A percentile compares a stretch with the other conserved stretches of the same genome.
These are phyloP conservation scores for Cydia amplana DNA, from an alignment of 1,140 invertebrate genomes.

Conservation along the genomic window DNA sequence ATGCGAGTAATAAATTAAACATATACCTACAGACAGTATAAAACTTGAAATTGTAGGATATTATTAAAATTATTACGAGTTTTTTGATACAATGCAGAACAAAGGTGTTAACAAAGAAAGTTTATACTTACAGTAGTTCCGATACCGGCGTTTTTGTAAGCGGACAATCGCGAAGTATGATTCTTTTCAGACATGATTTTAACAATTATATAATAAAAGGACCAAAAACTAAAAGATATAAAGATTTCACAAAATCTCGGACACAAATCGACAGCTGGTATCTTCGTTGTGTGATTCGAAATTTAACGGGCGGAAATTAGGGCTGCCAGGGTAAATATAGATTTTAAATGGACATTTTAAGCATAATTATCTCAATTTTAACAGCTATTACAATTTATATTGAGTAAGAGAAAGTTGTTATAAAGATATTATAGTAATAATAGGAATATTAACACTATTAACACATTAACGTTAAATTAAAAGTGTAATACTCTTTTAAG, in stretches of 20 bases:
- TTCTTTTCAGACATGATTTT: constrained; percentile 21
- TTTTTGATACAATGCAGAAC: not conserved
- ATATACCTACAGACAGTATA: no score
- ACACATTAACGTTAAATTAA: no score
- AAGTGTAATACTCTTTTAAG: no score
- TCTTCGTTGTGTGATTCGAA: constrained; percentile 6
- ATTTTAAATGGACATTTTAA: not conserved
- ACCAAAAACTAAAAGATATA: not conserved
- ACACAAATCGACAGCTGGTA: not conserved
- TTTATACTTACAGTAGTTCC: constrained; percentile 11
- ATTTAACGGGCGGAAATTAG: not conserved
- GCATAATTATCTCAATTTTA: not conserved
- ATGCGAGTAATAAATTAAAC: no score
- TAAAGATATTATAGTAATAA: not conserved
- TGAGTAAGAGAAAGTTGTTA: not conserved
- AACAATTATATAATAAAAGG: not conserved
- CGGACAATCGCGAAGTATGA: constrained; percentile 11
- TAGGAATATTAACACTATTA: not conserved
- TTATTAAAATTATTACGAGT: not conserved
- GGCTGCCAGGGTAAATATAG: not conserved
- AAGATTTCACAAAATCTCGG: not conserved
- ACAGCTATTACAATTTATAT: not conserved
- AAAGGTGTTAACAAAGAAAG: constrained; percentile 12
- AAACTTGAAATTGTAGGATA: no score
- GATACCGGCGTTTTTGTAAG: constrained; percentile 17